Conservation (phyloP, 2,888 invertebrate genomes). For the Anoplius nigerrimus region DNA sequence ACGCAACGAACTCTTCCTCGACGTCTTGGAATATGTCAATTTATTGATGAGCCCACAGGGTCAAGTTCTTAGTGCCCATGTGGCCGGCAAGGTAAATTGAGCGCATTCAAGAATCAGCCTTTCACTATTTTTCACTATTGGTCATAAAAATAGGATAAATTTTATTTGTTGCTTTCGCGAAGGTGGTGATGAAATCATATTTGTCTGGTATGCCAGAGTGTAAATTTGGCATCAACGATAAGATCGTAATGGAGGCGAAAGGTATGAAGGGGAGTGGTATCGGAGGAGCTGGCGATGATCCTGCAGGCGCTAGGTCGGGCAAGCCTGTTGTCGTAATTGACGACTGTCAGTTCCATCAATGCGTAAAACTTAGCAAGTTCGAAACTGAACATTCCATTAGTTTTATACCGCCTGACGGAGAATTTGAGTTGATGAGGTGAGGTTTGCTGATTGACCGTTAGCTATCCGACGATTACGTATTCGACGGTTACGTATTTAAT, state of each 20-base stretch:
- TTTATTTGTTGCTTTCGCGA: constrained; percentile 10
- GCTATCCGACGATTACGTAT: constrained; percentile 6
- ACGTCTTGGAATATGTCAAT: constrained; percentile 99
- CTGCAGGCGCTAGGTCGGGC: constrained; percentile 89
- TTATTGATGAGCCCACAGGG: constrained; percentile 99
- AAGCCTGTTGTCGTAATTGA: constrained; percentile 99
- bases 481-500: constrained; percentile 4
- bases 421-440: constrained; percentile 99
- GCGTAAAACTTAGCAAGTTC: constrained; percentile 99
- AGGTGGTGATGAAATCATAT: constrained; percentile 99
- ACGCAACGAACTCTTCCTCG: constrained; percentile 97
- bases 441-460: constrained; percentile 14
- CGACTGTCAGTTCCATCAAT: constrained; percentile 99
- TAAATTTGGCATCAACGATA: constrained; percentile 99
- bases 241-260: constrained; percentile 98
- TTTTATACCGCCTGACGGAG: constrained; percentile 99
- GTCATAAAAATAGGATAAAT: background rate
- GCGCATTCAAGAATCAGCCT: background rate
- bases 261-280: constrained; percentile 81
- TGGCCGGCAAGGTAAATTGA: constrained; percentile 88
- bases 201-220: constrained; percentile 99
- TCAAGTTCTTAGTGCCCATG: constrained; percentile 98
- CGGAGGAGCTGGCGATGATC: constrained; percentile 80
- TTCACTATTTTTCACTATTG: background rate
- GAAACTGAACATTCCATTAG: constrained; percentile 99